Evolutionary conservation across 92 coral and sea anemone genomes (phyloP), one percentile per base, ranked within the genome.

Genomic region (Virgularia gustaviana): DNA sequence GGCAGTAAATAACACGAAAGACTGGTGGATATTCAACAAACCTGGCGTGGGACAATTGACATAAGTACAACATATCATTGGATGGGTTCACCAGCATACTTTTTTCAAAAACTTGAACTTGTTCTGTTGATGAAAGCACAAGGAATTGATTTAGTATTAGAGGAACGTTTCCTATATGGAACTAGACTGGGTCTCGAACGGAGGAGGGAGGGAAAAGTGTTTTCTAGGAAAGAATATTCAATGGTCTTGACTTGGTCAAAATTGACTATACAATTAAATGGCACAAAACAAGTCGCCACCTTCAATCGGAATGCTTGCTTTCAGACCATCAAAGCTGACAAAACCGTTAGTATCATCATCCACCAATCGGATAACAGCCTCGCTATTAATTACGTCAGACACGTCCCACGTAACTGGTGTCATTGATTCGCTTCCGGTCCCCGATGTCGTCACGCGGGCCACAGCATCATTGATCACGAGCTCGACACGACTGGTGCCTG

Each of bases 311-410:
- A n/a, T n/a, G n/a, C n/a, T n/a, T n/a, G 36, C 32, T 49, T 65
- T 65, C 56, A 65, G 18, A 9, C 72, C 72, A 44, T 65, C 72
- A 65, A 65, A 65, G 30, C 72, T 65, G 47, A 65, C 72, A 65
- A 65, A 65, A 0, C 35, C 56, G 30, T 65, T 56, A 38, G 34
- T 65, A 65, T 37, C 72, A 49, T 49, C 44, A 23, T 65, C 72
- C 55, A 65, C 72, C n/a, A 65, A 12, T 6, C 56, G 55, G 23
- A 65, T 65, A 54, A 11, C 34, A 23, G 56, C 72, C 72, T 65
- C 38, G 13, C 37, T 44, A 9, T 56, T 56, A 2, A 65, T 0
- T 24, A 65, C 36, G 12, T 42, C 57, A 12, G 10, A 1, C 6
- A 65, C 72, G 32, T 65, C 57, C 72, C 72, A 65, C 8, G 33